Conservation (phyloP, 2,113 vertebrate species). For the Chlamydotis undulata region DNA sequence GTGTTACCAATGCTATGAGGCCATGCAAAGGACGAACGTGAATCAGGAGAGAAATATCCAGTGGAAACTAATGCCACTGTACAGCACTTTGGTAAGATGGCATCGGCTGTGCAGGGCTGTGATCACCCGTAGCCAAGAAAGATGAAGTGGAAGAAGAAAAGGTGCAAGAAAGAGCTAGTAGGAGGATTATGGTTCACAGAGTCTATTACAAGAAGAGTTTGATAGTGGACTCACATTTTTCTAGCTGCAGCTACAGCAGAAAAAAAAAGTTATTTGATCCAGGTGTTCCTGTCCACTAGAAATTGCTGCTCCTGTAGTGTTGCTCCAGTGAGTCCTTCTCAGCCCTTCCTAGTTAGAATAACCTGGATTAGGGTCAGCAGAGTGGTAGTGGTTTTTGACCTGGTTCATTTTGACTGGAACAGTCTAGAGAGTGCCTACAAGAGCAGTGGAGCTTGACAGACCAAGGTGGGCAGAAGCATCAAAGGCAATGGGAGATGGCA, state of each 20-base stretch:
- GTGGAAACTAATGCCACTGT: neutral
- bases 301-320: neutral
- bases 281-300: neutral
- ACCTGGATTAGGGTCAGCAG: neutral
- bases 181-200: neutral
- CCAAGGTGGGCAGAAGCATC: neutral
- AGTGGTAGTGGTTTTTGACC: neutral
- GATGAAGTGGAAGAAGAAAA: neutral
- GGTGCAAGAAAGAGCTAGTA: neutral
- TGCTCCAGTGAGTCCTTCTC: neutral
- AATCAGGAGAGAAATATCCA: neutral
- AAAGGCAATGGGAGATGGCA: neutral
- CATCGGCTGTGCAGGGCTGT: neutral
- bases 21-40: neutral
- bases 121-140: neutral
- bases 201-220: neutral
- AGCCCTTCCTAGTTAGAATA: neutral
- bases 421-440: neutral
- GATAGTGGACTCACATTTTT: neutral
- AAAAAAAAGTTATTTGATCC: neutral
- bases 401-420: neutral
- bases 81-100: neutral
- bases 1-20: neutral
- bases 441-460: neutral
- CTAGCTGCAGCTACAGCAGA: neutral